Evolutionary conservation across 1,140 invertebrate species (phyloP).

Genomic region (Bombus fervidus): DNA sequence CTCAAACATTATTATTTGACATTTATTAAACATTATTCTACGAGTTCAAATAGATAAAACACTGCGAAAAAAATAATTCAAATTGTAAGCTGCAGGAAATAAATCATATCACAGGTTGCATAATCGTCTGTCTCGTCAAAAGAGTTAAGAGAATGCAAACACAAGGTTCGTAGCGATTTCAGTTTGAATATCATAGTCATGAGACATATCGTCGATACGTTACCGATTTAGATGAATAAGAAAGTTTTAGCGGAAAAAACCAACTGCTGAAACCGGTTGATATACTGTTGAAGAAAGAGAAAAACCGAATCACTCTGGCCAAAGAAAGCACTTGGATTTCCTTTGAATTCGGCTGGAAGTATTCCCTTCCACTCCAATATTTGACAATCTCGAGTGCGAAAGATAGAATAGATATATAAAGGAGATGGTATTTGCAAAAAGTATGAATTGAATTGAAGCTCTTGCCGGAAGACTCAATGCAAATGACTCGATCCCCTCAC

Average conservation of each 20-base stretch:
- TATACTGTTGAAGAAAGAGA: background rate
- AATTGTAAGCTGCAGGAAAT: background rate
- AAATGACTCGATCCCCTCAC: constrained; percentile 56
- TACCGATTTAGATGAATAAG: constrained; percentile 12
- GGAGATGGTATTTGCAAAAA: constrained; percentile 57
- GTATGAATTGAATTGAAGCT: constrained; percentile 22
- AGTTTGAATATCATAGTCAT: background rate
- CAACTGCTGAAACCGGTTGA: background rate
- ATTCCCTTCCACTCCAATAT: background rate
- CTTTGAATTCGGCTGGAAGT: constrained; percentile 43
- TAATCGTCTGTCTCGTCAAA: constrained; percentile 1
- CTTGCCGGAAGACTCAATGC: constrained; percentile 56
- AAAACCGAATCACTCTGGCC: constrained; percentile 17
- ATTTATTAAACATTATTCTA: background rate
- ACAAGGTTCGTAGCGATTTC: background rate
- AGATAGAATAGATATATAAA: constrained; percentile 30
- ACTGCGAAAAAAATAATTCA: background rate
- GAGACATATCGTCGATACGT: background rate
- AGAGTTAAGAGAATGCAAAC: background rate
- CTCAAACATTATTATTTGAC: background rate
- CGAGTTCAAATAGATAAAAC: background rate
- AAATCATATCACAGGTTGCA: background rate
- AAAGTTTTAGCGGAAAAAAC: background rate
- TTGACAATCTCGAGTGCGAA: constrained; percentile 33
- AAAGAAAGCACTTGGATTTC: constrained; percentile 29